phyloP scores from a whole-genome alignment of 2,113 vertebrate species.

The Mola mola region DNA sequence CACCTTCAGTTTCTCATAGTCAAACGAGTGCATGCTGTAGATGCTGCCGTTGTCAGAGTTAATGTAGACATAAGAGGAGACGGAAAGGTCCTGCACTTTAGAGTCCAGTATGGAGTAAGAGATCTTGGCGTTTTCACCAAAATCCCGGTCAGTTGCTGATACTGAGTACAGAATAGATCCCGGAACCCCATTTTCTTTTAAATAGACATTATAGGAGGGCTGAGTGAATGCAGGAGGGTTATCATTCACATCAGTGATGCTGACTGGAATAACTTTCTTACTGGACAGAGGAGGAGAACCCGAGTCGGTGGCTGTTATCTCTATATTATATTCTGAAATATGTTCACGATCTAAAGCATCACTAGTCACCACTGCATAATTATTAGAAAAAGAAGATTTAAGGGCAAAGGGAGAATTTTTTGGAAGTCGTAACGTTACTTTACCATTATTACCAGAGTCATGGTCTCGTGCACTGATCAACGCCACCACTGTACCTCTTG shows the following conservation, averaged over 20 bases:
- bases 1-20: conserved; percentile 85
- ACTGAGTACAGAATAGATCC: conserved; percentile 84
- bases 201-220: conserved; percentile 84
- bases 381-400: conserved; percentile 85
- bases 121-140: conserved; percentile 81
- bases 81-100: conserved; percentile 77
- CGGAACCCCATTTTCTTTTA: conserved; percentile 85
- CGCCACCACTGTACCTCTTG: conserved; percentile 70
- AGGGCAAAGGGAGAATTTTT: conserved; percentile 81
- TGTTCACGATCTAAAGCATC: conserved; percentile 64
- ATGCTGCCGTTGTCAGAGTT: conserved; percentile 85
- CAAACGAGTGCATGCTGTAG: conserved; percentile 82
- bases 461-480: conserved; percentile 66
- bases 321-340: conserved; percentile 51
- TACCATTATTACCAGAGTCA: conserved; percentile 70
- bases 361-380: conserved; percentile 85
- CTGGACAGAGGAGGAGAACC: conserved; percentile 83
- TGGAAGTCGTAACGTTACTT: conserved; percentile 74
- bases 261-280: conserved; percentile 79
- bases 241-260: conserved; percentile 90
- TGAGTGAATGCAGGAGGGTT: conserved; percentile 84
- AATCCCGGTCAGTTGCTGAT: conserved; percentile 85
- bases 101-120: conserved; percentile 85
- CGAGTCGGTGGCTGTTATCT: conserved; percentile 79
- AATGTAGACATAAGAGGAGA: conserved; percentile 84